Evolutionary conservation across 2,113 vertebrate species (phyloP), one percentile per base, ranked within the genome.

Genomic region (Danio rerio): DNA sequence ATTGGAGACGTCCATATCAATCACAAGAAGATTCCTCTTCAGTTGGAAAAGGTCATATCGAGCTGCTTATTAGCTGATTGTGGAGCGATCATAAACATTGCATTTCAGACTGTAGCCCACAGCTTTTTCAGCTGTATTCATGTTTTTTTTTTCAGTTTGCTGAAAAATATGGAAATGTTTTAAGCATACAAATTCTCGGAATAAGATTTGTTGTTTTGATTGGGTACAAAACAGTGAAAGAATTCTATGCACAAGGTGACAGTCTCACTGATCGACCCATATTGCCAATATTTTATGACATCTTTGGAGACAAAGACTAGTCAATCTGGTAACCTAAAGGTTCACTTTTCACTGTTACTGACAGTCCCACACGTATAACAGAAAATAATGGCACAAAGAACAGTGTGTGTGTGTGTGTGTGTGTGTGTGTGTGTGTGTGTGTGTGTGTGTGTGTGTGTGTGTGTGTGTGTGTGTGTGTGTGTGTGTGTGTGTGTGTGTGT

Each of bases 231-330:
- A 21, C 92, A 69, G 50, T 94, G 59, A 95, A 89, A 81, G 94
- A 96, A 87, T 92, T 84, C 7, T 93, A 95, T 18, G 53, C 93
- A 40, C 90, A 84, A 65, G 93, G 89, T 4, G 90, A 95, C 1
- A 83, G 90, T 81, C 93, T 94, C 45, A 0, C 84, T 0, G 92
- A 88, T n/a, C 92, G 31, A 66, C 7, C 5, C 11, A 31, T 42
- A 42, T 21, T 62, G 18, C 59, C 59, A 18, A 9, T 21, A 1
- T 62, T 62, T 10, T 12, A 6, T 62, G 59, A 62, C 59, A 21
- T 62, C 20, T 5, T 62, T 21, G 59, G 18, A 21, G 59, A 62
- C 20, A 31, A 9, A 21, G 18, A 18, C 21, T n/a, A 31, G 59
- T 62, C 18, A 61, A 61, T 18, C 18, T 12, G 5, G 20, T 31